These are phyloP conservation scores for Anastrepha ludens DNA, from an alignment of 1,140 invertebrate genomes.

Conservation along the genomic window DNA sequence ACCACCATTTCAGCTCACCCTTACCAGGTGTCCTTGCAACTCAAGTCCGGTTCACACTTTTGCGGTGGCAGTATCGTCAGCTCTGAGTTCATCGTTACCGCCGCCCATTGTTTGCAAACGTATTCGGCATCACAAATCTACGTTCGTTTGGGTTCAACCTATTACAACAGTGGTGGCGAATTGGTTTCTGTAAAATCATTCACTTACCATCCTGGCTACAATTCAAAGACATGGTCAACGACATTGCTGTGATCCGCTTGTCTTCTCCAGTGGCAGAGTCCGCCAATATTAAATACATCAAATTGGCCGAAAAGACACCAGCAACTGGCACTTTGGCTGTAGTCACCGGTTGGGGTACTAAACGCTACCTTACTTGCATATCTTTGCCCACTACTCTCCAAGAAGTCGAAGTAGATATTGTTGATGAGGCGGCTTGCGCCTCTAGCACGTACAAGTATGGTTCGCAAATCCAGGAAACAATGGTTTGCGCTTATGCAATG, in stretches of 20 bases:
- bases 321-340: conserved; percentile 62
- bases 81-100: conserved; percentile 76
- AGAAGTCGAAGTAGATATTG: conserved; percentile 64
- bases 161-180: conserved; percentile 64
- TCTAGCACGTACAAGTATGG: conserved; percentile 64
- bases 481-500: conserved; percentile 64
- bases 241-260: conserved; percentile 76
- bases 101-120: conserved; percentile 78
- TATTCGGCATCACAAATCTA: conserved; percentile 59
- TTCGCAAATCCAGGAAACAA: conserved; percentile 58
- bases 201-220: conserved; percentile 66
- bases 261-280: conserved; percentile 64
- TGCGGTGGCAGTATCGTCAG: conserved; percentile 66
- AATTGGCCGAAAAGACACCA: conserved; percentile 64
- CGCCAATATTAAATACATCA: conserved; percentile 69
- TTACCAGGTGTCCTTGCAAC: conserved; percentile 66
- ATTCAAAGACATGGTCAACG: conserved; percentile 73
- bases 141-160: conserved; percentile 66
- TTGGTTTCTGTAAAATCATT: conserved; percentile 58
- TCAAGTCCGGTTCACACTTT: conserved; percentile 53
- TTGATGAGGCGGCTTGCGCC: conserved; percentile 56
- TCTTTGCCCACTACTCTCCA: conserved; percentile 60
- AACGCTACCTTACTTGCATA: conserved; percentile 59
- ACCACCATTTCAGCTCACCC: conserved; percentile 63
- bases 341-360: conserved; percentile 75